phyloP scores from a whole-genome alignment of 2,797 vertebrate genomes.

The Setipinna tenuifilis region DNA sequence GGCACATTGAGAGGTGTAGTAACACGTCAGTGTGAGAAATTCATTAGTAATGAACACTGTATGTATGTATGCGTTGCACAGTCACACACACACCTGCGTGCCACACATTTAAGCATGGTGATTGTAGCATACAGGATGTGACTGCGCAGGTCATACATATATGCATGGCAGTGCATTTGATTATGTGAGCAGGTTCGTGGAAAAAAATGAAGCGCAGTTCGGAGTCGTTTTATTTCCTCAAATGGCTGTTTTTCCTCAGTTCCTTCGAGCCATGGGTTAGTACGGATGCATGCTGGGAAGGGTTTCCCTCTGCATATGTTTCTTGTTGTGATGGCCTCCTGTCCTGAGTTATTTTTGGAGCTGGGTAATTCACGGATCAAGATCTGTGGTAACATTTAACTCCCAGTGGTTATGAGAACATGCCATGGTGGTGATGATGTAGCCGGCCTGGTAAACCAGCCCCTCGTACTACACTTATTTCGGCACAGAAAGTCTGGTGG shows the following conservation, averaged over 20 bases:
- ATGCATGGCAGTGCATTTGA: background rate
- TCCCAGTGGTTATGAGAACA: too few species aligned
- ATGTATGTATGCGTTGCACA: too few species aligned
- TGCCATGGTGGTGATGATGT: too few species aligned
- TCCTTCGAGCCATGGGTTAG: too few species aligned
- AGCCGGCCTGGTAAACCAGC: too few species aligned
- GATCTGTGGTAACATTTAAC: conserved; percentile 22
- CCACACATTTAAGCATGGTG: background rate
- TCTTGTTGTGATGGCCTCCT: background rate
- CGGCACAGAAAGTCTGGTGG: too few species aligned
- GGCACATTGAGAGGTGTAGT: background rate
- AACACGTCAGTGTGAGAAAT: background rate
- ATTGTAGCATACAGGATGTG: background rate
- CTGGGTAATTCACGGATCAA: conserved; percentile 53
- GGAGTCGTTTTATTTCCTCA: background rate
- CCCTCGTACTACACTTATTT: too few species aligned
- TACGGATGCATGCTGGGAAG: too few species aligned
- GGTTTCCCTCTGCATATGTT: background rate
- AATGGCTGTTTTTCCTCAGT: background rate
- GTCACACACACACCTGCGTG: background rate
- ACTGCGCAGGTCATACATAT: background rate
- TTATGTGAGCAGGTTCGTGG: background rate
- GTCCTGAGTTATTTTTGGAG: conserved; percentile 55
- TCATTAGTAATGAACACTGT: background rate
- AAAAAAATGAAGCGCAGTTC: background rate